phyloP scores from a whole-genome alignment of 1,140 invertebrate species.

The Polyergus mexicanus region DNA sequence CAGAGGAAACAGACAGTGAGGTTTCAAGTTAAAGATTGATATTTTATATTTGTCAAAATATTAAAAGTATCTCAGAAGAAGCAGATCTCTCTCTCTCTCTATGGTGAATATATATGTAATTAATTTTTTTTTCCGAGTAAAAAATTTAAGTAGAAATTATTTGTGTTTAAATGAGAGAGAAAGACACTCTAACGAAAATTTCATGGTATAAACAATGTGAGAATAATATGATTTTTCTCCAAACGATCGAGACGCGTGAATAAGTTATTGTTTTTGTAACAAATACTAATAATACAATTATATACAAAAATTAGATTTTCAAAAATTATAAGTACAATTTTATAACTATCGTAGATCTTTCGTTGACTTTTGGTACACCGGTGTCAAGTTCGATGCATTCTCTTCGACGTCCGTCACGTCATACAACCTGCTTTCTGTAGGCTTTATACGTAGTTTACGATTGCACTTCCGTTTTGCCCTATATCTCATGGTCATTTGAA shows the following conservation, averaged over 20 bases:
- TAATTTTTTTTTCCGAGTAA: neutral
- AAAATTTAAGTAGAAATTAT: neutral
- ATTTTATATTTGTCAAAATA: neutral
- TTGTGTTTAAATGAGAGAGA: neutral
- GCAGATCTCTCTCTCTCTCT: neutral
- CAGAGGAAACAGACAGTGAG: constrained; percentile 5
- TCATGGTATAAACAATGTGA: too few relatives aligned
- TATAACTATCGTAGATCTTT: constrained; percentile 12
- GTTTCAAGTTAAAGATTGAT: constrained; percentile 26
- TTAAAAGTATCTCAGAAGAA: neutral
- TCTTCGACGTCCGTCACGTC: constrained; percentile 23
- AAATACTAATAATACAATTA: neutral
- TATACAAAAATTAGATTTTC: neutral
- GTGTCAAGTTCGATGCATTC: constrained; percentile 33
- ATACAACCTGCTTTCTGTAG: constrained; percentile 31
- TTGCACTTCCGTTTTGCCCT: constrained; percentile 64
- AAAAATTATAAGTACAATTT: neutral
- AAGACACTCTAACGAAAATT: neutral
- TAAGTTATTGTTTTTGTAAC: neutral
- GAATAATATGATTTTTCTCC: neutral
- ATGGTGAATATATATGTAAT: neutral
- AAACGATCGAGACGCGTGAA: neutral
- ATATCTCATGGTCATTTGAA: constrained; percentile 19
- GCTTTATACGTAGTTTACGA: constrained; percentile 64
- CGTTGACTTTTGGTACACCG: constrained; percentile 1